phyloP scores from a whole-genome alignment of 2,113 vertebrate species.

The Notiomystis cincta region DNA sequence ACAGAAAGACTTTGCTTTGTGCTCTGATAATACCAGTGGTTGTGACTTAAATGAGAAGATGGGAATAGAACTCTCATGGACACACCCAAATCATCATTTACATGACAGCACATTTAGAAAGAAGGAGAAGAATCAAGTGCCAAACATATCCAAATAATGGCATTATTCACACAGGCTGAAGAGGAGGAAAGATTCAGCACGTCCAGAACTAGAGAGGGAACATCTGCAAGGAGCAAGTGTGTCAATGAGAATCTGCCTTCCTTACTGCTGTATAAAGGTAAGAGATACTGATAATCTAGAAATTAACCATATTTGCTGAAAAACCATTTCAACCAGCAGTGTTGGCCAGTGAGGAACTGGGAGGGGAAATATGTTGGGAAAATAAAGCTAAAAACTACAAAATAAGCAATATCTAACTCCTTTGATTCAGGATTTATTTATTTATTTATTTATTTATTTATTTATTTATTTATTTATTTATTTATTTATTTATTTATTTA shows the following conservation, averaged over 20 bases:
- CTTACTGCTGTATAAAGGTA: neutral
- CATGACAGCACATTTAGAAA: neutral
- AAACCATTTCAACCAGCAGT: neutral
- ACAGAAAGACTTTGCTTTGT: neutral
- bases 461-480: neutral
- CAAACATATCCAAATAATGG: neutral
- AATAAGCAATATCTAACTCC: neutral
- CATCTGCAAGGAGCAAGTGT: neutral
- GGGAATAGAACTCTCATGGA: neutral
- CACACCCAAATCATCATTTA: neutral
- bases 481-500: neutral
- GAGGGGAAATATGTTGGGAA: neutral
- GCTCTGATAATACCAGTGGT: neutral
- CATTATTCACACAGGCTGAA: neutral
- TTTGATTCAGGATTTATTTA: neutral
- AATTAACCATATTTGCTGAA: neutral
- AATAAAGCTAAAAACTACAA: neutral
- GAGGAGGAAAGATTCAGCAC: neutral
- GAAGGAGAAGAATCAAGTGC: neutral
- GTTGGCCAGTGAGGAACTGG: neutral
- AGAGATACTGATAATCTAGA: neutral
- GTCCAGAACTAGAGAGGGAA: neutral
- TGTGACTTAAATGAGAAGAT: neutral
- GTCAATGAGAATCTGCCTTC: neutral
- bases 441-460: neutral